These are phyloP conservation scores for Isichthys henryi DNA, from an alignment of 2,113 vertebrate species.

Conservation along the genomic window DNA sequence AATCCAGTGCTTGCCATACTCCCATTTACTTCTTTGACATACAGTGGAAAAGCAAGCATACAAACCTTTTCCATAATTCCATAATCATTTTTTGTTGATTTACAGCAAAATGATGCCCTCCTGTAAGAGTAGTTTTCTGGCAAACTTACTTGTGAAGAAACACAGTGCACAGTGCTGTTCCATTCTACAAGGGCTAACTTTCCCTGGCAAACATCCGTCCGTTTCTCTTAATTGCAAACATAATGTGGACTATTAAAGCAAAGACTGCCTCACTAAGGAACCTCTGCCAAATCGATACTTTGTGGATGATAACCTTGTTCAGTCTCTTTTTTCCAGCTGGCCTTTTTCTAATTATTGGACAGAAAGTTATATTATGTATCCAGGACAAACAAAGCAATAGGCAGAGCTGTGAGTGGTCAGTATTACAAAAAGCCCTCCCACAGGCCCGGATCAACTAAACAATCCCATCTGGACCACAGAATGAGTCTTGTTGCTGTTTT, in stretches of 20 bases:
- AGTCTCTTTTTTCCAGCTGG: neutral
- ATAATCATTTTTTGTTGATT: neutral
- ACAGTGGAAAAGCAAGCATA: neutral
- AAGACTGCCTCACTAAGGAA: neutral
- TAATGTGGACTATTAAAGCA: slow-evolving; percentile 24
- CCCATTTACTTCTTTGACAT: neutral
- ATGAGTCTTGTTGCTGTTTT: slow-evolving; percentile 3
- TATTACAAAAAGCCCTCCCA: slow-evolving; percentile 22
- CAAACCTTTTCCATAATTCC: neutral
- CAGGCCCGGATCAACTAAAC: slow-evolving; percentile 31
- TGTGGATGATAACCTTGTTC: neutral
- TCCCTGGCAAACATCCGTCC: slow-evolving; percentile 2
- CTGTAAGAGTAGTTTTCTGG: slow-evolving; percentile 3
- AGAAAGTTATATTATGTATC: neutral
- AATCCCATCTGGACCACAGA: slow-evolving; percentile 45
- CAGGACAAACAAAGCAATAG: slow-evolving; percentile 22
- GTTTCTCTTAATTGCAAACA: slow-evolving; percentile 32
- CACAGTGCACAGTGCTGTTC: neutral
- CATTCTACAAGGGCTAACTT: slow-evolving; percentile 12
- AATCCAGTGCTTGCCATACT: neutral
- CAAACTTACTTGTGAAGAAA: slow-evolving; percentile 7
- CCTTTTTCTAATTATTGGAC: slow-evolving; percentile 3
- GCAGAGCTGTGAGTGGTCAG: slow-evolving; percentile 21
- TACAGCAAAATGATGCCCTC: neutral
- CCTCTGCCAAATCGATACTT: neutral